Evolutionary conservation across 2,888 invertebrate genomes (phyloP), one percentile per base, ranked within the genome.

Genomic region (Pseudococcus jackbeardsleyi): DNA sequence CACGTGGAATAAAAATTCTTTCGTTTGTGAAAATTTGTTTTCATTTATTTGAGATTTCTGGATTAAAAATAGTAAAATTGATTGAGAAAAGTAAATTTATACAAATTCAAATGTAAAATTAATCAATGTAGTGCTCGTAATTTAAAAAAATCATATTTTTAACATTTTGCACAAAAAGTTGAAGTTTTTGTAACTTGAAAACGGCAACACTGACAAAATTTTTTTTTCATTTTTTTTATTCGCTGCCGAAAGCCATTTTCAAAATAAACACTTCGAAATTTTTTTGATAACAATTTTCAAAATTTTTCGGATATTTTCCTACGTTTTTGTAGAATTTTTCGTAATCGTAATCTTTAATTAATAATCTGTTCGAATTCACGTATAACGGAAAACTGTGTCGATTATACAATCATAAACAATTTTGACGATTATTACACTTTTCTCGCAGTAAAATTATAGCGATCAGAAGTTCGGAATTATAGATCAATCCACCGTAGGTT

Each of bases 1-100:
- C 19, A 46, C 79, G 79, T 46, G 46, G 46, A 82, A 46, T 82
- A 8, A 82, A 82, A 82, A 33, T 82, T 46, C n/a, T 17, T 46
- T 82, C 42, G 17, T 17, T n/a, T n/a, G 42, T 39, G 5, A n/a
- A 42, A 42, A n/a, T 42, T n/a, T 42, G 11, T 42, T 79, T 15
- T 3, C 0, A 79, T 42, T 79, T 42, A 15, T n/a, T n/a, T 4
- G n/a, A 59, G 5, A 8, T 64, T 64, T 64, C 3, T 22, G 12
- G 9, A 0, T 19, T 11, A 64, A 22, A 22, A 22, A 64, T 22
- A 19, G 0, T 9, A 64, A 22, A 64, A 64, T 64, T 64, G 7
- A 9, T 3, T 22, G 19, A 2, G 9, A 19, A 7, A 59, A 7
- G 6, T 5, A 1, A 64, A 64, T 11, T 22, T 5, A 11, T 8